Conservation (phyloP, 2,888 invertebrate species). For the Molorchus minor region DNA sequence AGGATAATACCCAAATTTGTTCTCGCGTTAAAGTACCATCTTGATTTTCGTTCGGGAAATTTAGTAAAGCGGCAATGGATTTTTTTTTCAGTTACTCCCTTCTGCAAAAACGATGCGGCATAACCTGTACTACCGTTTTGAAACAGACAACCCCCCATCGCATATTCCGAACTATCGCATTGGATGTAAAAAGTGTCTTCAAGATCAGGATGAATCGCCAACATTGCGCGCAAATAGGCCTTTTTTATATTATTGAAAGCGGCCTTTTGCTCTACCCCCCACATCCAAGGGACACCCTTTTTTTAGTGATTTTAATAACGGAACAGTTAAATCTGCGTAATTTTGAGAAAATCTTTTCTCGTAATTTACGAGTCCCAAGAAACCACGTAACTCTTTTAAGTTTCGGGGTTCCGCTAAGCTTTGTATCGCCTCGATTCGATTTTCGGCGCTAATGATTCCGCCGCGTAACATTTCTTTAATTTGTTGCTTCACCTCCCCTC, state of each 20-base stretch:
- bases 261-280: slow-evolving; percentile 21
- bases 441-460: background rate
- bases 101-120: slow-evolving; percentile 8
- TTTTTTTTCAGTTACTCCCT: background rate
- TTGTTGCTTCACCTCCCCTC: background rate
- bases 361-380: background rate
- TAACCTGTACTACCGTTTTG: slow-evolving; percentile 18
- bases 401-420: too few relatives aligned
- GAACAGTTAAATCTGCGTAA: slow-evolving; percentile 15
- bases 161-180: slow-evolving; percentile 12
- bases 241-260: slow-evolving; percentile 25
- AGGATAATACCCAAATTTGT: slow-evolving; percentile 9
- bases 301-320: slow-evolving; percentile 14
- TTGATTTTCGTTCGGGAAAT: background rate
- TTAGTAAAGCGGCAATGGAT: background rate
- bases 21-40: background rate
- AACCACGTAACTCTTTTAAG: too few relatives aligned
- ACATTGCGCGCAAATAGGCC: slow-evolving; percentile 13
- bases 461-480: background rate
- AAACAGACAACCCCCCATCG: slow-evolving; percentile 11
- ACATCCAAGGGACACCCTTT: slow-evolving; percentile 26
- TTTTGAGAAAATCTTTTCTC: too few relatives aligned
- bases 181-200: slow-evolving; percentile 13
- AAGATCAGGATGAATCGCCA: slow-evolving; percentile 29
- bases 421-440: background rate